Base-by-base conservation (phyloP, 1,140 invertebrate genomes). In the Hycleus phaleratus region DNA sequence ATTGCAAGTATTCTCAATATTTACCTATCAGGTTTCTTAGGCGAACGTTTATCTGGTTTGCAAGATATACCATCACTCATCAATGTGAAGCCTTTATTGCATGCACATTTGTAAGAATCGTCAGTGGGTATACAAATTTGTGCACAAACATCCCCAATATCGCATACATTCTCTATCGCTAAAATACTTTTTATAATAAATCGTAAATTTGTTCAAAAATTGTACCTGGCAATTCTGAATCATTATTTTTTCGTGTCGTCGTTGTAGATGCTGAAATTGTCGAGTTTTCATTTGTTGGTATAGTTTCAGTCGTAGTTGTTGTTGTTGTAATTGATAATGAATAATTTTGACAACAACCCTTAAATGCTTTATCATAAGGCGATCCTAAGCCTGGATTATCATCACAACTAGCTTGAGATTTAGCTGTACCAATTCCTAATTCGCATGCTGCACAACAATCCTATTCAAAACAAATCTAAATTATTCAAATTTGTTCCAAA, bases 51-150 rank as follows among this genome's bases (percentile, higher is more conserved):
- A 46, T 66, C 54, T 39, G 77, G 74, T 60, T 74, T 78, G 62
- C 82, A 84, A 10, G 82, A 81, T 58, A 76, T 77, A 25, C 74
- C 75, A 67, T 85, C 82, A 46, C 77, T 61, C 75, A 82, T 80
- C 2, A 85, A 71, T 62, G 75, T 77, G 67, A 81, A 88, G 0
- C 85, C 86, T 46, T 75, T 69, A 49, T 78, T 76, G 71, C 90
- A 93, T 38, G 81, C 77, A 70, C 90, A 93, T 52, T 75, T 78
- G 70, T 85, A 93, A 0, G 87, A 88, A 3, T 78, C 80, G 4
- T 78, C 79, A 0, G 79, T 77, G 0, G 85, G 80, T 6, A 87
- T 76, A 64, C 88, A 90, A 62, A 85, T 82, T 60, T 90, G 86
- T 0, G 85, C 83, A 66, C 88, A 90, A 6, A 89, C 69, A 61